These are phyloP conservation scores for Dendroctonus ponderosae DNA, from an alignment of 1,140 invertebrate species.

Conservation along the genomic window DNA sequence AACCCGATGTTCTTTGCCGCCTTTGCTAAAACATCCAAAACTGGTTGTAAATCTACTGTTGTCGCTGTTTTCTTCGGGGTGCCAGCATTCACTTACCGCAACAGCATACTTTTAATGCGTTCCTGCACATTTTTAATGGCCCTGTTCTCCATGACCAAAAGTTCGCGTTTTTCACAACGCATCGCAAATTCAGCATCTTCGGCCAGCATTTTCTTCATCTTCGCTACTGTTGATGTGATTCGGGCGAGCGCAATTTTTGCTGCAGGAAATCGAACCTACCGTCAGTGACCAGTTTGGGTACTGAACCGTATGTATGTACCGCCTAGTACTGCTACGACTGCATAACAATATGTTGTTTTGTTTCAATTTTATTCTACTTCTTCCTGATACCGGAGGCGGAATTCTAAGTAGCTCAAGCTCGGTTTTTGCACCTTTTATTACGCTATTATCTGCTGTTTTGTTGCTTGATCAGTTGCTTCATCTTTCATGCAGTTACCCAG, in stretches of 20 bases:
- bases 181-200: neutral
- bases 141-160: neutral
- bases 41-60: too few species aligned
- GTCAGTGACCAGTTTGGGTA: neutral
- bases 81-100: slow-evolving; percentile 3
- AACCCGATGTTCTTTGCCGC: too few species aligned
- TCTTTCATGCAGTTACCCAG: too few species aligned
- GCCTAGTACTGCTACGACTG: slow-evolving; percentile 1
- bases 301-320: neutral
- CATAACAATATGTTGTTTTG: slow-evolving; percentile 17
- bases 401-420: slow-evolving; percentile 1
- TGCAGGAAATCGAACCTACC: neutral
- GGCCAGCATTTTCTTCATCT: neutral
- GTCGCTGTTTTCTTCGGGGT: neutral
- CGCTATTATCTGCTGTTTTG: too few species aligned
- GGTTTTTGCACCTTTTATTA: slow-evolving; percentile 6
- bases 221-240: neutral
- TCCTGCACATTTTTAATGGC: slow-evolving; percentile 17
- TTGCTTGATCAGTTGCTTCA: too few species aligned
- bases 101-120: slow-evolving; percentile 8
- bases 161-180: neutral
- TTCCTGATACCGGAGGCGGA: slow-evolving; percentile 34
- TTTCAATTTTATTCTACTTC: slow-evolving; percentile 8
- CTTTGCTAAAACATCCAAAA: too few species aligned
- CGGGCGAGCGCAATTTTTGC: neutral